A percentile compares a stretch with the other conserved stretches of the same genome.
Evolutionary conservation across 2,797 vertebrate genomes (phyloP).

Genomic region (Babyrousa celebensis): DNA sequence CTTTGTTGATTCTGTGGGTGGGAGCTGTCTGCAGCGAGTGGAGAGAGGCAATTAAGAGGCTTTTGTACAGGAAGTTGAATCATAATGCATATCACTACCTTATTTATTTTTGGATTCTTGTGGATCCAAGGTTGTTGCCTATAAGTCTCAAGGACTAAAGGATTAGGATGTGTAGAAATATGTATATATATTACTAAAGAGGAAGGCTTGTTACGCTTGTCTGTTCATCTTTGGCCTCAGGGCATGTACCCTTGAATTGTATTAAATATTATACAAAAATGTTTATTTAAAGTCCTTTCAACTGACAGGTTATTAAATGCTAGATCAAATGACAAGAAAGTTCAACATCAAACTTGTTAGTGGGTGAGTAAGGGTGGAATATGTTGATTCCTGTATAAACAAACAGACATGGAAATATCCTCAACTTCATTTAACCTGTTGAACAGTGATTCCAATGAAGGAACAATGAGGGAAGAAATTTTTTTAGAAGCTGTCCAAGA

Average conservation of each 20-base stretch:
- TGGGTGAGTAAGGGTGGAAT: slow-evolving; percentile 85
- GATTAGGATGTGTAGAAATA: slow-evolving; percentile 82
- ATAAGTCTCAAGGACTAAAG: slow-evolving; percentile 86
- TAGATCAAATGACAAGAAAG: slow-evolving; percentile 90
- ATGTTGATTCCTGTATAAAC: slow-evolving; percentile 87
- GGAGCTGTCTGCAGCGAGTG: not conserved
- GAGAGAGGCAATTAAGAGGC: slow-evolving; percentile 63
- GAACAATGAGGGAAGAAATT: not conserved
- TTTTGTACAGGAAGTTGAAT: slow-evolving; percentile 68
- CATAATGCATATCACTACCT: slow-evolving; percentile 47
- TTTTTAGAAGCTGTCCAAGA: slow-evolving; percentile 63
- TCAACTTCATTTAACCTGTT: slow-evolving; percentile 85
- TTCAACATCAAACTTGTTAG: slow-evolving; percentile 91
- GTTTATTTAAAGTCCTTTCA: slow-evolving; percentile 91
- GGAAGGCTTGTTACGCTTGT: slow-evolving; percentile 57
- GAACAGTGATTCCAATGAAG: slow-evolving; percentile 55
- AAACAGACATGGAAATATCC: slow-evolving; percentile 85
- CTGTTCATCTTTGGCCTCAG: slow-evolving; percentile 86
- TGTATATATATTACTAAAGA: slow-evolving; percentile 51
- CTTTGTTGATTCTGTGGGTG: slow-evolving; percentile 59
- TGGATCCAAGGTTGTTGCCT: slow-evolving; percentile 76
- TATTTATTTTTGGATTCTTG: slow-evolving; percentile 81
- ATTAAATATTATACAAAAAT: slow-evolving; percentile 92
- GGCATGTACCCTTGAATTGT: slow-evolving; percentile 86
- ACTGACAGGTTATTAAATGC: slow-evolving; percentile 91